phyloP scores from a whole-genome alignment of 2,797 vertebrate species.

The Myoxocephalus aenaeus region DNA sequence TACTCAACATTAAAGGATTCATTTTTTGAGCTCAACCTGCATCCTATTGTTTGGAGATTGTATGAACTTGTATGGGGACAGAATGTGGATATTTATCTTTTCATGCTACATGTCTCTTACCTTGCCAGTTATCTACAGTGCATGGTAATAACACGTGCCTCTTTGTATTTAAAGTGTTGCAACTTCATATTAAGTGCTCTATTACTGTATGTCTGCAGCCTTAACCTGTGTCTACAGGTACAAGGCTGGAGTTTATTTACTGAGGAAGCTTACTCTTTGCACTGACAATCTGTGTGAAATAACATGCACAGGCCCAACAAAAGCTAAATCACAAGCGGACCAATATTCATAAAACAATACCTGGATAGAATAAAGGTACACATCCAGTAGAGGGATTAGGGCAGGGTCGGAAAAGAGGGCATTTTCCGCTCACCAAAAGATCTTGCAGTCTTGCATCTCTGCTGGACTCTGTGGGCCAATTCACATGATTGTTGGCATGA shows the following conservation, averaged over 20 bases:
- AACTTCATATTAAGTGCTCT: background rate
- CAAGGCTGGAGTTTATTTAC: background rate
- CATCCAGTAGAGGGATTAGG: background rate
- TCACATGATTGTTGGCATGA: background rate
- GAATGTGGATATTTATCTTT: background rate
- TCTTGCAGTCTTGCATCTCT: background rate
- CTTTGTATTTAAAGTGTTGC: background rate
- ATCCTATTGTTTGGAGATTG: background rate
- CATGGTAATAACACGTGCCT: background rate
- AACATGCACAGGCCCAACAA: background rate
- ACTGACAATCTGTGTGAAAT: background rate
- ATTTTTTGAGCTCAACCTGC: background rate
- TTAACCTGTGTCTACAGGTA: background rate
- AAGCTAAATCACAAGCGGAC: background rate
- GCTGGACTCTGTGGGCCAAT: background rate
- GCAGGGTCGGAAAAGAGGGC: background rate
- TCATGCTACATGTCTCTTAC: conserved; percentile 11
- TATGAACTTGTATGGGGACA: background rate
- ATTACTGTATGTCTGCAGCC: background rate
- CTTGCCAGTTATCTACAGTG: background rate
- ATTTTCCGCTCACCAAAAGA: background rate
- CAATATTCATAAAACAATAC: background rate
- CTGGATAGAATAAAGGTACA: background rate
- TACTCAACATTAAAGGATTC: background rate
- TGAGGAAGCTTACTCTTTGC: background rate